Evolutionary conservation across 2,888 invertebrate genomes (phyloP).

Genomic region (Drosophila flavopinicola): DNA sequence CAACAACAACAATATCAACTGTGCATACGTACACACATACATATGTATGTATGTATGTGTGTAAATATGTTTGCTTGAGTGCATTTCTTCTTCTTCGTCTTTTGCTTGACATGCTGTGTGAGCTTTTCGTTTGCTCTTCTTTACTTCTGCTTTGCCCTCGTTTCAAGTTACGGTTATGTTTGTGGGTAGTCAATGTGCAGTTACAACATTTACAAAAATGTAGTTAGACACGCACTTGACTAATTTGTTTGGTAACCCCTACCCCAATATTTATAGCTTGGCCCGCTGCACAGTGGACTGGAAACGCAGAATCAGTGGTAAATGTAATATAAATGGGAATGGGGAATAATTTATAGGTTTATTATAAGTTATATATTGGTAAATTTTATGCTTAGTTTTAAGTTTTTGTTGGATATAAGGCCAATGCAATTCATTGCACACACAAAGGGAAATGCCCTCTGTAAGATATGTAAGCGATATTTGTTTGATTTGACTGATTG

Average conservation of each 20-base stretch:
- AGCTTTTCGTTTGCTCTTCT: constrained; percentile 21
- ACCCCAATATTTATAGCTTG: constrained; percentile 5
- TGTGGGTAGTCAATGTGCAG: constrained; percentile 22
- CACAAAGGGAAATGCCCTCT: too few relatives aligned
- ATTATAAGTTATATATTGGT: too few relatives aligned
- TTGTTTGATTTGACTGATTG: constrained; percentile 1
- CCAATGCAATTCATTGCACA: too few relatives aligned
- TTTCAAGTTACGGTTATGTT: constrained; percentile 29
- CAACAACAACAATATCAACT: constrained; percentile 2
- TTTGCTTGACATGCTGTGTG: constrained; percentile 24
- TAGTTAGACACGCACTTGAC: constrained; percentile 37
- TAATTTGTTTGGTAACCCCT: constrained; percentile 27
- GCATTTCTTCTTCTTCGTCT: constrained; percentile 8
- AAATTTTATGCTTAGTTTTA: too few relatives aligned
- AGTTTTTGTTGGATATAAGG: too few relatives aligned
- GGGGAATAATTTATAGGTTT: too few relatives aligned
- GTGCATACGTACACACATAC: too few relatives aligned
- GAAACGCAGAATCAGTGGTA: neutral
- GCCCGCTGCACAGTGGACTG: neutral
- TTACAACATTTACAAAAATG: constrained; percentile 34
- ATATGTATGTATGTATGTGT: too few relatives aligned
- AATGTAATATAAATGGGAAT: neutral
- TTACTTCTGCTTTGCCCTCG: constrained; percentile 23
- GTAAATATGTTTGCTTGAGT: constrained; percentile 6
- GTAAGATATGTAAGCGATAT: neutral